These are phyloP conservation scores for Helicoverpa assulta DNA, from an alignment of 2,888 invertebrate genomes.

Conservation along the genomic window DNA sequence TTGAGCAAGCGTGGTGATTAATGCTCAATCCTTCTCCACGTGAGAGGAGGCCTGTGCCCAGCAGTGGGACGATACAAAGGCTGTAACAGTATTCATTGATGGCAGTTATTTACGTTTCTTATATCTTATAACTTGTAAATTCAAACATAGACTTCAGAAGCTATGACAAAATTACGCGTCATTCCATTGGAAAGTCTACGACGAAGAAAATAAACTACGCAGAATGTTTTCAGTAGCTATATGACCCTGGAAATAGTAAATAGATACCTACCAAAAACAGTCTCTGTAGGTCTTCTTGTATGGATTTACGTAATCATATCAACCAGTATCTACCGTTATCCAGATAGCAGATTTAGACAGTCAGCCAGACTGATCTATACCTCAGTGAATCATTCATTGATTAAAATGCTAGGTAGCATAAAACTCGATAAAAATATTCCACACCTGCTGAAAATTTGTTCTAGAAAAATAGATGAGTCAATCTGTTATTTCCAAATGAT, in stretches of 20 bases:
- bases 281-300: neutral
- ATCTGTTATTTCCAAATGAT: too few relatives aligned
- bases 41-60: too few relatives aligned
- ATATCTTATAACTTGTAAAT: too few relatives aligned
- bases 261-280: neutral
- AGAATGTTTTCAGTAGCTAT: neutral
- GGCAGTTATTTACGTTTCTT: too few relatives aligned
- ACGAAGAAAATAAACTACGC: neutral
- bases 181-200: too few relatives aligned
- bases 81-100: too few relatives aligned
- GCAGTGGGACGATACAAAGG: too few relatives aligned
- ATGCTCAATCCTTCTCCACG: too few relatives aligned
- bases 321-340: neutral
- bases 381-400: constrained; percentile 7
- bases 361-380: neutral
- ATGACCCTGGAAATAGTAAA: too few relatives aligned
- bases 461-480: neutral
- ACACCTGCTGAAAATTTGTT: neutral
- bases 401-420: neutral
- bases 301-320: neutral
- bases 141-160: too few relatives aligned
- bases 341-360: constrained; percentile 15
- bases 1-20: too few relatives aligned
- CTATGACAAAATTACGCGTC: too few relatives aligned
- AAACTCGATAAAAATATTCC: neutral